These are phyloP conservation scores for Julus scanicus DNA, from an alignment of 2,888 invertebrate species.

Conservation along the genomic window DNA sequence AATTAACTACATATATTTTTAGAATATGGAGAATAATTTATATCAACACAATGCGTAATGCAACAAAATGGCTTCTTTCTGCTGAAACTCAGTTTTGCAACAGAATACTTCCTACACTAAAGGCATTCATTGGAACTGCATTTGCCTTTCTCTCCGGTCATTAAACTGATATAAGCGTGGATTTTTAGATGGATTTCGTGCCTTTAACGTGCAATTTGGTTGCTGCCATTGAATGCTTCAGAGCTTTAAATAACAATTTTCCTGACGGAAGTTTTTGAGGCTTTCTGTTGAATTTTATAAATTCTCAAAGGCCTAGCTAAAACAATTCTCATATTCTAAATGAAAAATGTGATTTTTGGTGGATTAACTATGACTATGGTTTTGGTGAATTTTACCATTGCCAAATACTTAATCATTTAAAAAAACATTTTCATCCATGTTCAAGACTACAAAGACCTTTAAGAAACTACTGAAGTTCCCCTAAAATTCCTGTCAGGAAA, in stretches of 20 bases:
- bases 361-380: no score
- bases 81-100: not conserved
- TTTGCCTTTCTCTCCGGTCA: not conserved
- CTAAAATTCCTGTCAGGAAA: no score
- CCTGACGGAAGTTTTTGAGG: not conserved
- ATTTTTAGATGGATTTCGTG: not conserved
- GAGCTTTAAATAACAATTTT: not conserved
- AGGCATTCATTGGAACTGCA: not conserved
- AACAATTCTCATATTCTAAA: no score
- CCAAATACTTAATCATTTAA: no score
- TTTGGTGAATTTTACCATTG: not conserved
- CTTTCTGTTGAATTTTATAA: not conserved
- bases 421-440: no score
- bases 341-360: no score
- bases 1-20: not conserved
- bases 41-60: not conserved
- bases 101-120: not conserved
- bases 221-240: not conserved
- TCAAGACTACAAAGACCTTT: not conserved
- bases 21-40: not conserved
- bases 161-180: not conserved
- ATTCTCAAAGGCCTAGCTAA: no score
- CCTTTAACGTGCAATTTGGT: not conserved
- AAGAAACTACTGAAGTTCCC: not conserved
- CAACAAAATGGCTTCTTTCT: not conserved